These are phyloP conservation scores for Panthera uncia DNA, from an alignment of 2,113 vertebrate species.

Conservation along the genomic window DNA sequence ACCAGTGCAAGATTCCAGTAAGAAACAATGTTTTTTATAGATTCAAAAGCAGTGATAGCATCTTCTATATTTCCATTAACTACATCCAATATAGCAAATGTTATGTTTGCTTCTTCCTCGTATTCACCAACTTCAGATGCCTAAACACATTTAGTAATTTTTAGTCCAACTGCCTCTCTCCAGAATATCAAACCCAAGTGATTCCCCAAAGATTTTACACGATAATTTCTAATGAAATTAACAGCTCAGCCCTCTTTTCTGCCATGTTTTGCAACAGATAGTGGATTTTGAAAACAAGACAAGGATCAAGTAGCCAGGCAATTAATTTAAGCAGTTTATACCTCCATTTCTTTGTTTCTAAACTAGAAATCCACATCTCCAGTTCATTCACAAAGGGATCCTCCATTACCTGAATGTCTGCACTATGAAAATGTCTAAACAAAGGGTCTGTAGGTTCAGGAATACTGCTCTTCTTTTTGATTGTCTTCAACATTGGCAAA, in stretches of 20 bases:
- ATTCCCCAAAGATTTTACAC: constrained; percentile 16
- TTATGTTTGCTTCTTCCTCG: constrained; percentile 92
- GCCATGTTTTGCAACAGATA: neutral
- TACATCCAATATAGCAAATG: constrained; percentile 91
- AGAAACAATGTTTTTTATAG: constrained; percentile 91
- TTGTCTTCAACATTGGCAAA: constrained; percentile 90
- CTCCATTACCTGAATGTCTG: constrained; percentile 92
- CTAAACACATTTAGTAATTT: constrained; percentile 80
- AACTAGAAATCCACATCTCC: neutral
- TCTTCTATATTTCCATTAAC: constrained; percentile 96
- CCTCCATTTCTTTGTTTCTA: constrained; percentile 11
- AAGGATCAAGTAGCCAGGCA: neutral
- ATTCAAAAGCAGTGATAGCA: constrained; percentile 92
- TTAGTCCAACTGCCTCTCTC: neutral
- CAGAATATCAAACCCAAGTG: constrained; percentile 6
- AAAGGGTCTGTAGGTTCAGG: constrained; percentile 95
- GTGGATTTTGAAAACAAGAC: neutral
- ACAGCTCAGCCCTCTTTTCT: neutral
- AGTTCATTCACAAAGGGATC: neutral
- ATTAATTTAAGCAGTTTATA: neutral
- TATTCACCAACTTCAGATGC: constrained; percentile 87
- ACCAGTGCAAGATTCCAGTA: constrained; percentile 96
- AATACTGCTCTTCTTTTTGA: constrained; percentile 92
- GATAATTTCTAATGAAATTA: neutral
- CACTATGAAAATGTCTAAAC: constrained; percentile 94